Conservation (phyloP, 2,797 vertebrate species). For the Phataginus tetradactyla region DNA sequence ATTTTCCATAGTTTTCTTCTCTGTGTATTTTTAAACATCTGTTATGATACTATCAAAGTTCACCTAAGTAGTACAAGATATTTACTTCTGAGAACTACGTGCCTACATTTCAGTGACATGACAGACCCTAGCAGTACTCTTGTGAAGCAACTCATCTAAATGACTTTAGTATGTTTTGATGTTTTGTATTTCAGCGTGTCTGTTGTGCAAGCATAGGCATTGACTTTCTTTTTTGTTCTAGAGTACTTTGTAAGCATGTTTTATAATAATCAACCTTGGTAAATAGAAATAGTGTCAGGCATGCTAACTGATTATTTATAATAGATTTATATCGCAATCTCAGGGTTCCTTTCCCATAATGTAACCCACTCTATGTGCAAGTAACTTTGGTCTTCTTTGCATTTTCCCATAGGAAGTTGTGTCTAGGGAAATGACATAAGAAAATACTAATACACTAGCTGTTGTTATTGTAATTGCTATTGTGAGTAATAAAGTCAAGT, state of each 20-base stretch:
- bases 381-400: background rate
- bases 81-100: background rate
- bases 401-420: background rate
- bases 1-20: background rate
- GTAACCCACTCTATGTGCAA: background rate
- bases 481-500: background rate
- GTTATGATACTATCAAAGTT: background rate
- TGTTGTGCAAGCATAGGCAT: background rate
- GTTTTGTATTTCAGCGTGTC: background rate
- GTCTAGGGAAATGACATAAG: background rate
- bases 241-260: background rate
- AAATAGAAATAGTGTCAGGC: background rate
- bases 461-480: background rate
- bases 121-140: background rate
- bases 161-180: background rate
- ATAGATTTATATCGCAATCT: background rate
- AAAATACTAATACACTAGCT: background rate
- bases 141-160: background rate
- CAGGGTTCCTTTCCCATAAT: background rate
- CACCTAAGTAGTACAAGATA: background rate
- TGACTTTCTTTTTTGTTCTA: background rate
- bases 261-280: background rate
- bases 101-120: background rate
- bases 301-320: background rate
- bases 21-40: background rate